Conservation (phyloP, 2,888 invertebrate species). For the Leptinotarsa haldemani region DNA sequence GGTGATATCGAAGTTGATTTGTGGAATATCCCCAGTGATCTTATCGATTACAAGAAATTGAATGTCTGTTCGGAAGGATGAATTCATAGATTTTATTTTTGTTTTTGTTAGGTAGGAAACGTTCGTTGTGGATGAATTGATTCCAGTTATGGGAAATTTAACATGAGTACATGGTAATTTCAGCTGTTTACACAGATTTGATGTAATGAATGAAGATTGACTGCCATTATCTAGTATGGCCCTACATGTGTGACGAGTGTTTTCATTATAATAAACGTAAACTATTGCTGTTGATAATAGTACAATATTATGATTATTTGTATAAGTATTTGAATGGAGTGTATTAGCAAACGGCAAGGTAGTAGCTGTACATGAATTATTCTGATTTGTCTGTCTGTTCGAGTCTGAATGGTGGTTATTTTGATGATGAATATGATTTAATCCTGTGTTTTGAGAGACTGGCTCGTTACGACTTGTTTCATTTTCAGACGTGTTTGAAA, state of each 20-base stretch:
- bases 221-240: constrained; percentile 22
- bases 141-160: constrained; percentile 19
- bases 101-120: not conserved
- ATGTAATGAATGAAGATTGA: constrained; percentile 18
- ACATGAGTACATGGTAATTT: constrained; percentile 8
- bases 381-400: not conserved
- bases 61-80: not conserved
- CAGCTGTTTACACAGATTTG: constrained; percentile 4
- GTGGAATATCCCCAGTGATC: constrained; percentile 21
- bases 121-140: constrained; percentile 7
- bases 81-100: constrained; percentile 6
- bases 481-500: no score
- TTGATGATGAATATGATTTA: no score
- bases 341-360: not conserved
- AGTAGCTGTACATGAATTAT: not conserved
- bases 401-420: no score
- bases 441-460: no score
- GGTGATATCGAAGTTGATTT: not conserved
- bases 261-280: constrained; percentile 11
- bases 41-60: constrained; percentile 23
- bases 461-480: no score
- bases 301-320: not conserved
- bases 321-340: not conserved
- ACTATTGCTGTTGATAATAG: constrained; percentile 23
- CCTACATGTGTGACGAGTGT: not conserved